Evolutionary conservation across 2,888 invertebrate species (phyloP), one percentile per base, ranked within the genome.

Genomic region (Gymnoscelis rufifasciata): DNA sequence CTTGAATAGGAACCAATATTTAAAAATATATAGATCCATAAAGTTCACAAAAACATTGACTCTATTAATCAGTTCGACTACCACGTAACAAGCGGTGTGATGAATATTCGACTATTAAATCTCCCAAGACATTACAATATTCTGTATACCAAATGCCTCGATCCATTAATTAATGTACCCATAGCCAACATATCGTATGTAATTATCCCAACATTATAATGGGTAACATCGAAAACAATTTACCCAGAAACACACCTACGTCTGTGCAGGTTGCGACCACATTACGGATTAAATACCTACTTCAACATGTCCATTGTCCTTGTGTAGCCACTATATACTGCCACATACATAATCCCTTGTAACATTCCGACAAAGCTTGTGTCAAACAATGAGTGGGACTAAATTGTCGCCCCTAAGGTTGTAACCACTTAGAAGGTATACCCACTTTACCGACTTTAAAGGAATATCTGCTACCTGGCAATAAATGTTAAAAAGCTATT

Each of bases 291-390:
- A 57, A 44, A 44, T 48, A 43, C 37, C 13, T 43, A 57, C 53
- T 57, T 54, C 47, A 47, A 36, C 54, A 42, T 55, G 52, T 49
- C 57, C 47, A 57, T 57, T 57, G 56, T 54, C 51, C 44, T 27
- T 46, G 48, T 46, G 19, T 41, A 26, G 30, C 28, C 26, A 39
- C 45, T 55, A 50, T 47, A 49, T 43, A 47, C 47, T 49, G 47
- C 19, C 19, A 57, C 52, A 51, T 38, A 48, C 53, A 38, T 55
- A 57, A 55, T 57, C 57, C 55, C 53, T 53, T 45, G 44, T 44
- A 53, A 55, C 53, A 53, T 52, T 55, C 51, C 40, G 53, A 47
- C 51, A 53, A 57, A 57, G 55, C 55, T 47, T 38, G 44, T 47
- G 53, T 51, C 57, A 57, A 55, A 54, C 52, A 57, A 52, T 49